Evolutionary conservation across 2,113 vertebrate genomes (phyloP).

Genomic region (Rutilus rutilus): DNA sequence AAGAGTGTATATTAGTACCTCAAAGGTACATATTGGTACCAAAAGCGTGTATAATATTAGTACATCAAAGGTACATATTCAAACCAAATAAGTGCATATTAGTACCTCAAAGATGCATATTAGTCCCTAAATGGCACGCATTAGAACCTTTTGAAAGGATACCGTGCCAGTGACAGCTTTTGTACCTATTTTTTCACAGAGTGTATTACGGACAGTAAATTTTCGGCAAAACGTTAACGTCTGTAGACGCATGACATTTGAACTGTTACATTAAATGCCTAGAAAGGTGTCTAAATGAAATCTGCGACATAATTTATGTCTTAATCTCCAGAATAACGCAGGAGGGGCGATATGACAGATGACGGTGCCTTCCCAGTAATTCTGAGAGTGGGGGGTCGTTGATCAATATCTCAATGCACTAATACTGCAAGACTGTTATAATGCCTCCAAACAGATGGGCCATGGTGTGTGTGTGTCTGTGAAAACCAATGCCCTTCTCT

Average conservation of each 20-base stretch:
- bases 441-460: slow-evolving; percentile 71
- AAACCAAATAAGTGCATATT: too few species aligned
- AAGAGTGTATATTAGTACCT: too few species aligned
- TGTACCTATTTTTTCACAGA: too few species aligned
- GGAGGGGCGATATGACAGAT: slow-evolving; percentile 42
- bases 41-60: too few species aligned
- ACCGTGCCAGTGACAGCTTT: too few species aligned
- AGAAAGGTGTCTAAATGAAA: not conserved
- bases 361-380: slow-evolving; percentile 55
- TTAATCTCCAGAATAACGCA: slow-evolving; percentile 25
- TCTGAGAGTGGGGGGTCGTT: slow-evolving; percentile 64
- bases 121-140: too few species aligned
- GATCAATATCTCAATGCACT: slow-evolving; percentile 78
- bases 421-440: slow-evolving; percentile 75
- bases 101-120: too few species aligned
- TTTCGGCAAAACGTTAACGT: not conserved
- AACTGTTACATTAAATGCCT: not conserved
- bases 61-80: too few species aligned
- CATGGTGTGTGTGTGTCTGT: slow-evolving; percentile 48
- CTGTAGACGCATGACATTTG: not conserved
- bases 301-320: slow-evolving; percentile 16
- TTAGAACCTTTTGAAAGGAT: too few species aligned
- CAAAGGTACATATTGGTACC: too few species aligned
- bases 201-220: not conserved
- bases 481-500: slow-evolving; percentile 31